Evolutionary conservation across 2,888 invertebrate genomes (phyloP), one percentile per base, ranked within the genome.

Genomic region (Galerucella nymphaeae): DNA sequence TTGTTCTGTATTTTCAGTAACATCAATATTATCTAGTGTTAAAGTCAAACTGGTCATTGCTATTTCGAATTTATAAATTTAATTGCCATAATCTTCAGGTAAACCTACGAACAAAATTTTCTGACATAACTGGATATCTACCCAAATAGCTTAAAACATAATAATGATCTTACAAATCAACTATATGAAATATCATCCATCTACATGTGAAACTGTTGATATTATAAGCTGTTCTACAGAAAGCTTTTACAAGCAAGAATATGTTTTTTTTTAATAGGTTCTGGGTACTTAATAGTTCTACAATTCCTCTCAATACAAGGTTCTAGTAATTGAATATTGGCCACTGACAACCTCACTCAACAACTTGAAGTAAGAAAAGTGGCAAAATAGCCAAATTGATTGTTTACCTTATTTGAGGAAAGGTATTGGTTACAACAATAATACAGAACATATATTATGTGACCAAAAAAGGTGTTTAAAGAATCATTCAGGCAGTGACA

Each of bases 1-100:
- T 88, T 93, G 92, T 89, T 94, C 94, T 88, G 88, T 87, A 84
- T 86, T 87, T 85, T 88, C 88, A 83, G 84, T 85, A 82, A 86
- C 86, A 84, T 86, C 87, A 83, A 86, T 85, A 84, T 87, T 86
- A 84, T 86, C 86, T 83, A 86, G 82, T 75, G 86, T 82, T 81
- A 86, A 82, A 80, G 86, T 85, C 86, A 86, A 84, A 83, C 86
- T 87, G 81, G 86, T 86, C 86, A 87, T 87, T 84, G 83, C 86
- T 85, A 70, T 80, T 81, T 81, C 72, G 55, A 76, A 72, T 73
- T 73, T 75, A 76, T 71, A 74, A 67, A 77, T 74, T 71, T 72
- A 76, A 74, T 68, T 75, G 76, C 79, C 79, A 78, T 79, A 77
- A 71, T 70, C 75, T 75, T 76, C 74, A 72, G 63, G 71, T 73